These are phyloP conservation scores for Cyphomyrus plagiostoma DNA, from an alignment of 2,113 vertebrate genomes.

Conservation along the genomic window DNA sequence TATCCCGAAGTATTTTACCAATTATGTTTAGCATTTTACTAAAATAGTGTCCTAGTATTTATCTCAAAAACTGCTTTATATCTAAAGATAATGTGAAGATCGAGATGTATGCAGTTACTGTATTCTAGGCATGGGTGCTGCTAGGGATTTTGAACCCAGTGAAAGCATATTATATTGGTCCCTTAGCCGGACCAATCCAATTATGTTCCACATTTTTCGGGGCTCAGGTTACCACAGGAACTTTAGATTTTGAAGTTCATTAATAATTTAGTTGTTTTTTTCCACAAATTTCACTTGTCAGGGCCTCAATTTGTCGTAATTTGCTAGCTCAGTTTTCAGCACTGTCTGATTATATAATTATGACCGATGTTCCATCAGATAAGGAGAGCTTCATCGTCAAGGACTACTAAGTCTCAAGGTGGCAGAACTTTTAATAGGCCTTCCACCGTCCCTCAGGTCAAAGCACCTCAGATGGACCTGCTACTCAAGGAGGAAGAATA, in stretches of 20 bases:
- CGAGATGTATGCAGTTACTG: neutral
- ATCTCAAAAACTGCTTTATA: neutral
- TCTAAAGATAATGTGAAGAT: neutral
- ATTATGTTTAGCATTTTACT: neutral
- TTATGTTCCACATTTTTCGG: neutral
- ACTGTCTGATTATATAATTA: neutral
- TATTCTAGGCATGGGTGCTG: neutral
- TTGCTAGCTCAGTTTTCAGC: neutral
- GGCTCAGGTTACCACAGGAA: neutral
- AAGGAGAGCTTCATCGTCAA: conserved; percentile 38
- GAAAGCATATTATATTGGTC: neutral
- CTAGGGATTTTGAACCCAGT: neutral
- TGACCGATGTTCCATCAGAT: conserved; percentile 26
- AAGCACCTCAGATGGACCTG: conserved; percentile 45
- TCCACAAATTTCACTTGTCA: neutral
- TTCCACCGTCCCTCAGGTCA: conserved; percentile 35
- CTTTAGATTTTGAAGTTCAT: neutral
- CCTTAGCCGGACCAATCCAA: neutral
- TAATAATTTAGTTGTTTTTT: neutral
- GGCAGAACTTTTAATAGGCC: conserved; percentile 30
- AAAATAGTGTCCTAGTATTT: neutral
- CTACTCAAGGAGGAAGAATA: conserved; percentile 73
- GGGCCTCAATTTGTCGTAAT: neutral
- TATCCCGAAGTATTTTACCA: neutral
- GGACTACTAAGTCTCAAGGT: conserved; percentile 29